phyloP scores from a whole-genome alignment of 2,113 vertebrate genomes.

The Noctilio leporinus region DNA sequence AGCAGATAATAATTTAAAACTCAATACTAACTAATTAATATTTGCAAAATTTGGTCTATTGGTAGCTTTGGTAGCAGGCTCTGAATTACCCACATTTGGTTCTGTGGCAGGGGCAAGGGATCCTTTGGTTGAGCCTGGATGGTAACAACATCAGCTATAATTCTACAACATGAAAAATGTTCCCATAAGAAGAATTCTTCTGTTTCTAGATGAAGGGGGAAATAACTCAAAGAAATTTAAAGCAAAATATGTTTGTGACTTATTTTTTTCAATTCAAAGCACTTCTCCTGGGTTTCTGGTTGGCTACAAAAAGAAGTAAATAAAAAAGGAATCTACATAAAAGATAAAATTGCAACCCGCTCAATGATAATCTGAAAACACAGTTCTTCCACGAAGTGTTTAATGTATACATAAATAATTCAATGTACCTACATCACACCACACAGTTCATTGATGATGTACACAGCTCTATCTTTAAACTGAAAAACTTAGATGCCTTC shows the following conservation, averaged over 20 bases:
- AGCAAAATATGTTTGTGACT: not conserved
- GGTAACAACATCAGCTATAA: rapidly evolving
- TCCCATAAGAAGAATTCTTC: not conserved
- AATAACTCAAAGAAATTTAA: not conserved
- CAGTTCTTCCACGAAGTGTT: not conserved
- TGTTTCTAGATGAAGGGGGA: too few relatives aligned
- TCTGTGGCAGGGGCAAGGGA: rapidly evolving
- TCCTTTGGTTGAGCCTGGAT: not conserved
- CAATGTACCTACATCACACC: not conserved
- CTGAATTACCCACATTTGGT: not conserved
- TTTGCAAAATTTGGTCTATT: too few relatives aligned
- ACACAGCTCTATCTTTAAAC: not conserved
- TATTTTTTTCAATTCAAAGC: not conserved
- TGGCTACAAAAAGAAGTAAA: not conserved
- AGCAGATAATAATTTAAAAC: not conserved
- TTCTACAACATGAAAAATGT: not conserved
- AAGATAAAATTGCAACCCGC: not conserved
- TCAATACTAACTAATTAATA: not conserved
- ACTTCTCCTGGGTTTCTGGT: not conserved
- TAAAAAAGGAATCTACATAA: not conserved
- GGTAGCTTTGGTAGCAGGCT: not conserved
- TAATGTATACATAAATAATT: not conserved
- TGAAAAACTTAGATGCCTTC: not conserved
- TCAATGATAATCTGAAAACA: not conserved
- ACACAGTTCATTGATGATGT: not conserved